Evolutionary conservation across 1,140 invertebrate genomes (phyloP), one percentile per base, ranked within the genome.

Genomic region (Gryllus bimaculatus): DNA sequence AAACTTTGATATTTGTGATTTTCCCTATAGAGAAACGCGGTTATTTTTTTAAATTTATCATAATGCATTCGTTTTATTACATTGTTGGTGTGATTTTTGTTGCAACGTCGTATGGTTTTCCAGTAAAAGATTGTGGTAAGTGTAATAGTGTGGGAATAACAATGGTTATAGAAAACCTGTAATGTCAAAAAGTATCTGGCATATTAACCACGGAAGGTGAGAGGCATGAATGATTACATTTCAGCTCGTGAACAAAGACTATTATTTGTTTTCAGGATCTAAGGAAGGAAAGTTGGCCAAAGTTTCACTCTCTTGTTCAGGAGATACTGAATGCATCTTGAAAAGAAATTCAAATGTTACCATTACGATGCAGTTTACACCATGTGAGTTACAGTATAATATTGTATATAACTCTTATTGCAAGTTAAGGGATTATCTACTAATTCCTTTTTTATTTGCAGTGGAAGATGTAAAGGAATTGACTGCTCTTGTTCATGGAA

Each of bases 401-500:
- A 77, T 39, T 54, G 75, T 12, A 26, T 75, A 7, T 5, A 12
- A 39, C 7, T 75, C n/a, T 18, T 20, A 39, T 21, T 39, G 20
- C 10, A 75, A 3, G 2, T 10, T 75, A 20, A 20, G n/a, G 18
- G 8, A 20, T 8, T 10, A 20, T 74, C 10, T 10, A 39, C 10
- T 75, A 18, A 10, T 75, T 15, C 26, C n/a, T 48, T 8, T n/a
- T n/a, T 13, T 20, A 47, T 83, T 87, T 86, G 18, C 83, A 91
- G 91, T 85, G 39, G 81, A 83, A 80, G 85, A 87, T 20, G 82
- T 86, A 0, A 82, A 82, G 7, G 81, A 79, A n/a, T 83, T 93
- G 7, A 88, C 84, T 47, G 89, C 90, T 6, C 88, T 90, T 5
- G 90, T 93, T 0, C 90, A 93, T 85, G 93, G 93, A 7, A 86